Conservation (phyloP, 53 echinoderm and acorn worm species). For the Henricia sp. region DNA sequence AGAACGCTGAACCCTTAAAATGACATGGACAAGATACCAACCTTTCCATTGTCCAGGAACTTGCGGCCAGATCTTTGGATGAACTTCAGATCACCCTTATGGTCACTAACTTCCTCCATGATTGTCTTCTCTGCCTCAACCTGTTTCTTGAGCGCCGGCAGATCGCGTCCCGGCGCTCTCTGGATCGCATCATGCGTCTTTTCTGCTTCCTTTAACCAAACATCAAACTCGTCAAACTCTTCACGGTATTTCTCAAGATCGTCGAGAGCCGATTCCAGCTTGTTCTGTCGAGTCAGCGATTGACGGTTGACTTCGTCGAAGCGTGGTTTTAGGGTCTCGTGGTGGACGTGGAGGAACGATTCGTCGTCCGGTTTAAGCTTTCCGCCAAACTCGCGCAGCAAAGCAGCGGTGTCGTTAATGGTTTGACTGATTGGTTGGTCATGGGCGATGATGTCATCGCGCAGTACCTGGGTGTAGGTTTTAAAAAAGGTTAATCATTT, state of each 20-base stretch:
- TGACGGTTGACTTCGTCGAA: conserved; percentile 88
- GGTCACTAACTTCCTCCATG: conserved; percentile 94
- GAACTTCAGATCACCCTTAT: conserved; percentile 98
- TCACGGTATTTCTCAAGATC: conserved; percentile 89
- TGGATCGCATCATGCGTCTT: conserved; percentile 72
- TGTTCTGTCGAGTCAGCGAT: conserved; percentile 85
- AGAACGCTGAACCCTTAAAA: not conserved
- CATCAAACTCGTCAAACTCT: conserved; percentile 89
- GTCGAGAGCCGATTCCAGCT: conserved; percentile 79
- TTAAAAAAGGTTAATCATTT: too few species aligned
- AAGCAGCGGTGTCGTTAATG: conserved; percentile 67
- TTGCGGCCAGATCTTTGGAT: conserved; percentile 97
- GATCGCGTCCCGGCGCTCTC: conserved; percentile 75
- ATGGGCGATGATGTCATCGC: conserved; percentile 83
- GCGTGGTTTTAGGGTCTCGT: conserved; percentile 83
- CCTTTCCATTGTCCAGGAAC: conserved; percentile 90
- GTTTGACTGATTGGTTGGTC: conserved; percentile 82
- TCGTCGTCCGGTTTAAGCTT: conserved; percentile 76
- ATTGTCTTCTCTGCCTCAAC: conserved; percentile 87
- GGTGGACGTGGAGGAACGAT: conserved; percentile 58
- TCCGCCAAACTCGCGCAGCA: conserved; percentile 86
- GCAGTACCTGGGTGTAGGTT: too few species aligned
- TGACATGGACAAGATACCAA: conserved; percentile 19
- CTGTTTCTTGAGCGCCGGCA: conserved; percentile 72
- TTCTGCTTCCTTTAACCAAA: conserved; percentile 89